phyloP scores from a whole-genome alignment of 2,888 invertebrate species.

The Anarsia innoxiella region DNA sequence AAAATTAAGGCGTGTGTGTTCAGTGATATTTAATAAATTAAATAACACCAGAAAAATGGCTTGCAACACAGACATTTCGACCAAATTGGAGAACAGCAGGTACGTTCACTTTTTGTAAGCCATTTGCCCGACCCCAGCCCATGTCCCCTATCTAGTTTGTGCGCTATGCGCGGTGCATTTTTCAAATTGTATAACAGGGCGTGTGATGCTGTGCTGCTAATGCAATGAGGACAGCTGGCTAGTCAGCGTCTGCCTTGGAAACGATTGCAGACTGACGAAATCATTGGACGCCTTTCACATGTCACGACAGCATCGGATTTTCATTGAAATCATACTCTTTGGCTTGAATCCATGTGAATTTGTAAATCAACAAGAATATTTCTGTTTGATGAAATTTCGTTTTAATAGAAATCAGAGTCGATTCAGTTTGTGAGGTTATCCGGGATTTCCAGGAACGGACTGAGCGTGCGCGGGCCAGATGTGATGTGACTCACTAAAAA shows the following conservation, averaged over 20 bases:
- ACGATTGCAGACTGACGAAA: slow-evolving; percentile 20
- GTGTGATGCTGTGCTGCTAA: slow-evolving; percentile 14
- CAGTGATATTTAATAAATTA: slow-evolving; percentile 67
- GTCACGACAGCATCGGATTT: slow-evolving; percentile 24
- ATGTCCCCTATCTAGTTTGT: slow-evolving; percentile 25
- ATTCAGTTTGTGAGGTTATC: slow-evolving; percentile 40
- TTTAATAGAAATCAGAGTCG: neutral
- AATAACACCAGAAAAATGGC: slow-evolving; percentile 71
- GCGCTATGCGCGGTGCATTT: slow-evolving; percentile 30
- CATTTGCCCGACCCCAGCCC: slow-evolving; percentile 27
- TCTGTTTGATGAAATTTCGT: neutral
- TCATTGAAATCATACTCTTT: slow-evolving; percentile 21
- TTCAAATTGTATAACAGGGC: slow-evolving; percentile 19
- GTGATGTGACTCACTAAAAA: slow-evolving; percentile 19
- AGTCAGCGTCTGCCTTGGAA: slow-evolving; percentile 7
- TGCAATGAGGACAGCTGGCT: slow-evolving; percentile 7
- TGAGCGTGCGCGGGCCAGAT: slow-evolving; percentile 45
- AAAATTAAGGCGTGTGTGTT: slow-evolving; percentile 62
- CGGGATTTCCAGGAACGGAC: slow-evolving; percentile 26
- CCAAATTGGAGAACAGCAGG: slow-evolving; percentile 73
- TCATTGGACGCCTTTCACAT: slow-evolving; percentile 29
- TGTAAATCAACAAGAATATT: slow-evolving; percentile 10
- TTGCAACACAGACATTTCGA: slow-evolving; percentile 69
- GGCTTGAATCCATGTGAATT: slow-evolving; percentile 11
- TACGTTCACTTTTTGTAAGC: slow-evolving; percentile 35